Conservation (phyloP, 2,113 vertebrate species). For the Micromys minutus region DNA sequence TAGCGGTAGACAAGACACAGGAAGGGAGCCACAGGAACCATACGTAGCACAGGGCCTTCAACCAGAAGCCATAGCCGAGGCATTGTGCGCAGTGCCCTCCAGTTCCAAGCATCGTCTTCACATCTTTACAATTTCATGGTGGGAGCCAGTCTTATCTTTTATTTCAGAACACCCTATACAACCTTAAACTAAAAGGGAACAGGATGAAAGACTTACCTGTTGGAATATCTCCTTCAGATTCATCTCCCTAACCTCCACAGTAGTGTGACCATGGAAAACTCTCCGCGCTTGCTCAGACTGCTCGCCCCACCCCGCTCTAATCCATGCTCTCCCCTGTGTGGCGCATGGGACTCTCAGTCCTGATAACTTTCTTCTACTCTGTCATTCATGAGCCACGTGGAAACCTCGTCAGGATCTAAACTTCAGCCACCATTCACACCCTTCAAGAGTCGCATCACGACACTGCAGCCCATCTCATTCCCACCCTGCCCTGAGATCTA, state of each 20-base stretch:
- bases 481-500: not conserved
- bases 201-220: not conserved
- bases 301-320: not conserved
- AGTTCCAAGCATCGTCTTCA: not conserved
- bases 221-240: not conserved
- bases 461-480: not conserved
- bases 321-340: not conserved
- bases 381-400: not conserved
- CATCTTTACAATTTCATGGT: not conserved
- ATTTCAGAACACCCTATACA: not conserved
- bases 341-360: not conserved
- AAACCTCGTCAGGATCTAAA: not conserved
- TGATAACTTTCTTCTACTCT: not conserved
- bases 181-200: not conserved
- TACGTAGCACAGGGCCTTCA: not conserved
- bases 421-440: not conserved
- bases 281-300: not conserved
- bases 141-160: not conserved
- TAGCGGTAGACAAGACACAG: not conserved
- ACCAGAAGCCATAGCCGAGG: not conserved
- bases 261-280: rapidly evolving
- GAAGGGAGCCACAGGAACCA: not conserved
- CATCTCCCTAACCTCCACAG: not conserved
- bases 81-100: not conserved
- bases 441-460: not conserved